phyloP scores from a whole-genome alignment of 2,113 vertebrate genomes.

The Parotia lawesii region DNA sequence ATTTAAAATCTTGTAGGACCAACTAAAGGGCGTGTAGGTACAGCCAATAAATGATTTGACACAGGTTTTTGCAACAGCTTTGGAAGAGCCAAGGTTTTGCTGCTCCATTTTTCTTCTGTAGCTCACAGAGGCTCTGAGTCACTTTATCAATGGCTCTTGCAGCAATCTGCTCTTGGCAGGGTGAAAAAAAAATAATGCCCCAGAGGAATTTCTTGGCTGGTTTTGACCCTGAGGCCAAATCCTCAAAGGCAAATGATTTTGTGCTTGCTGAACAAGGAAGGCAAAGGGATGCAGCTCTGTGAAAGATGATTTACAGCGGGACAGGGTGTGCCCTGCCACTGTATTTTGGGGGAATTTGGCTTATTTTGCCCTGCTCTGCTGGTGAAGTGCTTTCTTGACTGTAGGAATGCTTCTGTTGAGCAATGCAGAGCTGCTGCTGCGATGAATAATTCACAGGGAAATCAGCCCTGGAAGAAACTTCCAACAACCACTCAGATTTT shows the following conservation, averaged over 20 bases:
- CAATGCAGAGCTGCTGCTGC: neutral
- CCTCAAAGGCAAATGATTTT: neutral
- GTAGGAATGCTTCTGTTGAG: neutral
- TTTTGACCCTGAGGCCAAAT: neutral
- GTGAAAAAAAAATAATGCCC: neutral
- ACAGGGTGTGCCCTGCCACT: neutral
- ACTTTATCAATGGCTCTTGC: neutral
- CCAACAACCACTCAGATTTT: neutral
- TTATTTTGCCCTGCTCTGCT: neutral
- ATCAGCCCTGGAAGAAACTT: neutral
- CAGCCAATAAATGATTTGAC: neutral
- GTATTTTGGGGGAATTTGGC: neutral
- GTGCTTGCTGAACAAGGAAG: neutral
- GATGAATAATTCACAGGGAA: conserved; percentile 4
- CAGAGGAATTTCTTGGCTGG: neutral
- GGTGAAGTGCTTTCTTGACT: neutral
- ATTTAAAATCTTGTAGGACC: neutral
- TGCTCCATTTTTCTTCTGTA: neutral
- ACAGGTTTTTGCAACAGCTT: neutral
- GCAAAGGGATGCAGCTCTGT: neutral
- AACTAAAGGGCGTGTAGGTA: neutral
- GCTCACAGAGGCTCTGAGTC: neutral
- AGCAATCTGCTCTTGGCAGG: neutral
- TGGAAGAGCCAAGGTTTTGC: neutral
- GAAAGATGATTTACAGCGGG: fast-evolving